Evolutionary conservation across 2,888 invertebrate genomes (phyloP), one percentile per base, ranked within the genome.

Genomic region (Drosophila phalerata): DNA sequence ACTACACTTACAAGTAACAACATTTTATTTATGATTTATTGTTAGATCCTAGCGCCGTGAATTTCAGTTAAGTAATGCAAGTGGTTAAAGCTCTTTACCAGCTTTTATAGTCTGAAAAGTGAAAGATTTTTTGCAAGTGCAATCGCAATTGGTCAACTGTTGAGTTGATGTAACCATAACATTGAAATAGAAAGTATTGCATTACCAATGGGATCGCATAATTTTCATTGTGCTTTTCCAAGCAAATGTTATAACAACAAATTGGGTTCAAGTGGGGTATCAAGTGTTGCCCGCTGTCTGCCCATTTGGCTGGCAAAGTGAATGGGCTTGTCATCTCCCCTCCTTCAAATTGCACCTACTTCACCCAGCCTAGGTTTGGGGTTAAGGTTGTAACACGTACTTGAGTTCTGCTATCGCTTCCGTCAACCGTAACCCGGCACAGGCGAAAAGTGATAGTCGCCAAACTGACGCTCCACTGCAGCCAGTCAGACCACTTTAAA

Each of bases 121-220:
- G 84, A 85, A 85, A 85, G 84, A 85, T 73, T 57, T 73, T 57
- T 80, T 47, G 64, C 68, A 45, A 37, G 11, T 58, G 38, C 28
- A 73, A 56, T 57, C 68, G 80, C 73, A 65, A 67, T 73, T 69
- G 81, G 81, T 77, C 73, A 65, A 56, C 62, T 58, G 68, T 28
- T 53, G 28, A 57, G 81, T 83, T 84, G 84, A 84, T 84, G 84
- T 84, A 85, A 85, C 86, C 81, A 81, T 79, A 85, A 82, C 85
- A 85, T 87, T 79, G 85, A 88, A 86, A 86, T 87, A 85, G 85
- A 86, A 86, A 86, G 85, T 86, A 77, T 79, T 86, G 77, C 84
- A 75, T 85, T 85, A 69, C 79, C 77, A 82, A 69, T 79, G 48
- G 72, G 58, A 69, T 85, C 82, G 76, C 81, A 88, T 85, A 79